Evolutionary conservation across 2,888 invertebrate species (phyloP), one percentile per base, ranked within the genome.

Genomic region (Rhodophaea formosa): DNA sequence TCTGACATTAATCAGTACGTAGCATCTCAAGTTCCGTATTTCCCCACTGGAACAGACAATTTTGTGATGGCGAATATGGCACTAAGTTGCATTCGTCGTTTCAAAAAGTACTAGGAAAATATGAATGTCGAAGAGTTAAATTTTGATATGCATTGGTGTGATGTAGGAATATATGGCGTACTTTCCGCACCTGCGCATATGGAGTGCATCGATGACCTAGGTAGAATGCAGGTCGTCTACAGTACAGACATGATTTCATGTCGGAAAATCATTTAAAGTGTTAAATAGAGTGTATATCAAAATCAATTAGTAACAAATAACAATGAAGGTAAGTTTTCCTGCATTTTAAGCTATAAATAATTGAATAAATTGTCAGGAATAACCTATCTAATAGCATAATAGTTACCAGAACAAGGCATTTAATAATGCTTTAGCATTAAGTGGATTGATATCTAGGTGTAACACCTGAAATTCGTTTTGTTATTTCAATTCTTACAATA

Each of bases 141-240:
- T 35, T 15, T 51, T 15, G 15, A n/a, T 51, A 51, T 51, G 15
- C 35, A 51, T 7, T 35, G 16, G n/a, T 17, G 29, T 49, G 30
- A 51, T 51, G 15, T 35, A 51, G 16, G 47, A 30, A 51, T 12
- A 30, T 49, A 39, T 39, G n/a, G 39, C 39, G n/a, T 39, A 16
- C 7, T 15, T 17, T 51, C 15, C 15, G 30, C 45, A 35, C 35
- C 35, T 51, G 51, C 32, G 35, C 35, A 35, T 17, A 17, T 35
- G 16, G 14, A 39, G 10, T 39, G 39, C 39, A 39, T 39, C 12
- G n/a, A 10, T n/a, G n/a, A 6, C 5, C 23, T 23, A 8, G 12
- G 12, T 3, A n/a, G n/a, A 39, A 39, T 39, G 12, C n/a, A 35
- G 35, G 35, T 35, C 12, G n/a, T 39, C n/a, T 1, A n/a, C n/a